A percentile compares a stretch with the other conserved stretches of the same genome.
phyloP scores from a whole-genome alignment of 2,797 vertebrate genomes.

The Ceryle rudis region DNA sequence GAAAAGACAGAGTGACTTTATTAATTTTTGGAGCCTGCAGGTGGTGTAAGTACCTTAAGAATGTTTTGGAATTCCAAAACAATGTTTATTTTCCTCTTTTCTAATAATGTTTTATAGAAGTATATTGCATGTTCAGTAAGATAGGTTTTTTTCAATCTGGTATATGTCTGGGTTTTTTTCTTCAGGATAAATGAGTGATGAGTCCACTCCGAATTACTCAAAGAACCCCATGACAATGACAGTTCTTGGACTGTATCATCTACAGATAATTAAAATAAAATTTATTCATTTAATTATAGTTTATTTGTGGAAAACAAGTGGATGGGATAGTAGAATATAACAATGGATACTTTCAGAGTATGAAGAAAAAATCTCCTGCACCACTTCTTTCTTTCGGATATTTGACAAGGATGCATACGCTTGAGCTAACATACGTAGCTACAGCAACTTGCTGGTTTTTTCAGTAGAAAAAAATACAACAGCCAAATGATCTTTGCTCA shows the following conservation, averaged over 20 bases:
- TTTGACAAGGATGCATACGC: neutral
- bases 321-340: neutral
- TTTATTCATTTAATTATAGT: neutral
- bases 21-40: neutral
- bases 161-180: neutral
- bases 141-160: neutral
- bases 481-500: neutral
- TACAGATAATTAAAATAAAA: neutral
- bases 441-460: neutral
- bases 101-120: neutral
- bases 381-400: neutral
- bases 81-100: neutral
- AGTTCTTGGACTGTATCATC: neutral
- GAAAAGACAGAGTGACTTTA: neutral
- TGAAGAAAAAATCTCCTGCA: neutral
- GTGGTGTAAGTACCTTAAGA: neutral
- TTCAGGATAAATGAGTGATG: neutral
- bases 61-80: neutral
- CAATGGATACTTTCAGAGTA: neutral
- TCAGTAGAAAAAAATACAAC: neutral
- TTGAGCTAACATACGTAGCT: neutral
- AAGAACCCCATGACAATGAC: neutral
- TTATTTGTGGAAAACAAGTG: neutral
- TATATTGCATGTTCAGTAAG: neutral
- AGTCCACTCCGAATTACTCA: neutral